Base-by-base conservation (phyloP, 2,888 invertebrate genomes). In the Xylocampa areola region DNA sequence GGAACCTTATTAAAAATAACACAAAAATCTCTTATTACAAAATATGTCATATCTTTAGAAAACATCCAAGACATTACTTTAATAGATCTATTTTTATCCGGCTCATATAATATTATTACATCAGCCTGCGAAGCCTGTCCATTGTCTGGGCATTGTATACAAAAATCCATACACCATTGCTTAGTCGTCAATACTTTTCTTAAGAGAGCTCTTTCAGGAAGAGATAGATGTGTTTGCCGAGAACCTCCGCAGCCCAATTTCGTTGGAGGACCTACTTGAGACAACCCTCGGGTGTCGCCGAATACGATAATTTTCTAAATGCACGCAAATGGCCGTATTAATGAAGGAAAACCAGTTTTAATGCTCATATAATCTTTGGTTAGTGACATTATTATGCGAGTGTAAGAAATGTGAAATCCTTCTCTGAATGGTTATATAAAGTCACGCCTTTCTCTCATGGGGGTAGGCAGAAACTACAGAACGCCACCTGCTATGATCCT, bases 191-290 rank as follows among this genome's bases (percentile, higher is more conserved):
- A 64, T 68, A 51, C 43, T 23, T 57, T n/a, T 50, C 43, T 37
- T 48, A 68, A 76, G 73, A 68, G 69, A 61, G 75, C 73, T 64
- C 67, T 53, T 64, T 69, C 64, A 71, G 73, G 54, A 58, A 57
- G 33, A 41, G 25, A 19, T 25, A 61, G 21, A 49, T 77, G 77
- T 78, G 76, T 76, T 80, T 77, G 72, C 72, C 5, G 25, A 76
- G 73, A 61, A 44, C 54, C 61, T 55, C 54, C 61, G 43, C 61
- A 58, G 66, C 70, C 75, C 75, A 79, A 78, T 80, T 74, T 70
- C 48, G 43, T 57, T 62, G 41, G 40, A 80, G 71, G 13, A 57
- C 50, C 40, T 57, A 58, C 75, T 75, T 16, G 61, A 74, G 71
- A 70, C 70, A 41, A 49, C 73, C 62, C 73, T 63, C 39, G n/a